Base-by-base conservation (phyloP, 1,140 invertebrate genomes). In the Alviniconcha marisindica region DNA sequence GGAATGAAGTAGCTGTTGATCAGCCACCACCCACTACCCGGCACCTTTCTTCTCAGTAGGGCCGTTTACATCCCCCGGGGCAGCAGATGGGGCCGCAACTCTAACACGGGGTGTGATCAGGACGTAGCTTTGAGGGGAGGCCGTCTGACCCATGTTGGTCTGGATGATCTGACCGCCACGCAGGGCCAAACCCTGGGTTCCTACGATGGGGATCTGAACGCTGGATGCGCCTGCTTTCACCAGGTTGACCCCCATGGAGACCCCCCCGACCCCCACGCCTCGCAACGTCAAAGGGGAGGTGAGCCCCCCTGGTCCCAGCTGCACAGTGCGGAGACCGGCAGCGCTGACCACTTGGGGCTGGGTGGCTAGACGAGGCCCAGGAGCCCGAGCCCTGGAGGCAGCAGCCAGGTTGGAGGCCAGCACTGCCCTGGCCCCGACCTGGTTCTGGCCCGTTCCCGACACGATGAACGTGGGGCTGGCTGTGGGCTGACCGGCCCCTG, bases 141-240 rank as follows among this genome's bases (percentile, higher is more conserved):
- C 33, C 12, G 48, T 33, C 66, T 83, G 82, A 42, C 38, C 76
- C 38, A 83, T 21, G 77, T 83, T 83, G 5, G 82, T 77, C 44
- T 83, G 82, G 48, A 83, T 83, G 40, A 83, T 79, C 77, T 83
- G 81, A 15, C 73, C 76, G 7, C 82, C 77, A 7, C 82, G 44
- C 66, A 83, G 48, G 5, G 82, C 42, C 28, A 83, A 5, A 3
- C 77, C 76, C 44, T 83, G 76, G 42, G 38, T 42, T 10, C 81
- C 66, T 18, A 83, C 33, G 36, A 83, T 78, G 42, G 82, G 82
- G 66, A 83, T 77, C 40, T 78, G 77, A 18, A 77, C 74, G 15
- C 73, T 54, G 0, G 78, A 66, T 14, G 56, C n/a, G 0, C 56
- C 78, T 42, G 78, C 78, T 60, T 80, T 80, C 56, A 80, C 38